These are phyloP conservation scores for Cygnus buccinator DNA, from an alignment of 2,113 vertebrate species.

Conservation along the genomic window DNA sequence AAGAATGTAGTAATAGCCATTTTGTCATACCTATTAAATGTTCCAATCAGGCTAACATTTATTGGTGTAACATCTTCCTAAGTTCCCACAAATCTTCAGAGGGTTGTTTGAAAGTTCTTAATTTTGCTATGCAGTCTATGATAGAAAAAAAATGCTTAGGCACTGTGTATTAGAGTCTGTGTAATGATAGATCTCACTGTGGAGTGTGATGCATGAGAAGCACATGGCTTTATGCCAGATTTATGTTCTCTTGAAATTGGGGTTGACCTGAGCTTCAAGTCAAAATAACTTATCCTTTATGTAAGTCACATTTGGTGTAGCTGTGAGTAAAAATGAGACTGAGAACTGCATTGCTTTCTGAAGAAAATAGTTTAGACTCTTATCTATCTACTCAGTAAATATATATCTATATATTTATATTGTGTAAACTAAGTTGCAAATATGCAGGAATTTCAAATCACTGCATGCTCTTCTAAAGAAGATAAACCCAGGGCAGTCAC, in stretches of 20 bases:
- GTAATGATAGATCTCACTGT: not conserved
- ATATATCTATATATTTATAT: too few species aligned
- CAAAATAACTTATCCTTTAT: conserved; percentile 1
- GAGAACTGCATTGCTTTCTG: not conserved
- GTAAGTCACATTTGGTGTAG: not conserved
- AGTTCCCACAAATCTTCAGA: not conserved
- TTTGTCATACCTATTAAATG: not conserved
- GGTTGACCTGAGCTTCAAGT: not conserved
- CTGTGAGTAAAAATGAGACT: not conserved
- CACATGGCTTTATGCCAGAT: not conserved
- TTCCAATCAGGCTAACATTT: not conserved
- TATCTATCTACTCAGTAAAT: not conserved
- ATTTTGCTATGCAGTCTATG: not conserved
- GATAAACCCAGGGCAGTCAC: not conserved
- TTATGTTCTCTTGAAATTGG: not conserved
- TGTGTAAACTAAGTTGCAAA: not conserved
- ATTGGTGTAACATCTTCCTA: not conserved
- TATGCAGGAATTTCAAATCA: not conserved
- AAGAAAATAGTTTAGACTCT: not conserved
- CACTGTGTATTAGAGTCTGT: not conserved
- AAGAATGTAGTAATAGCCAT: not conserved
- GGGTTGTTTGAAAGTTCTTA: not conserved
- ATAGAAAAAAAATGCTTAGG: not conserved
- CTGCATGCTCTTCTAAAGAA: not conserved
- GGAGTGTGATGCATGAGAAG: not conserved